Evolutionary conservation across 2,888 invertebrate species (phyloP).

Genomic region (Caenorhabditis panamensis): DNA sequence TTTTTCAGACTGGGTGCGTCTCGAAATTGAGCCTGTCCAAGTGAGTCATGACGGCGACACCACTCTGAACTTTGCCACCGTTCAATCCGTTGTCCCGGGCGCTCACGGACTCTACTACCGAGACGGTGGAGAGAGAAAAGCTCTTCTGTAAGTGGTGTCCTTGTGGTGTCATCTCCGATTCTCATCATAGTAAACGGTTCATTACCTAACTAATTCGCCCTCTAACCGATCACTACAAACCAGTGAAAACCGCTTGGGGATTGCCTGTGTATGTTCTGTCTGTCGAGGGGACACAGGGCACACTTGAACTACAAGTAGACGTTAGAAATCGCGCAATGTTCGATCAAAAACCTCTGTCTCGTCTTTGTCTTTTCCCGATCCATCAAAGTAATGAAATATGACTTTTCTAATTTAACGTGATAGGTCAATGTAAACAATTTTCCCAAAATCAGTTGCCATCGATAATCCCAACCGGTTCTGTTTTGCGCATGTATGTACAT

Average conservation of each 20-base stretch:
- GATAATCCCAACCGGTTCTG: slow-evolving; percentile 50
- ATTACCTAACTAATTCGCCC: slow-evolving; percentile 30
- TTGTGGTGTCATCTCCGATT: slow-evolving; percentile 38
- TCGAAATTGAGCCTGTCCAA: slow-evolving; percentile 74
- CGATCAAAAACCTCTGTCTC: slow-evolving; percentile 30
- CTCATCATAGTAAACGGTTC: slow-evolving; percentile 31
- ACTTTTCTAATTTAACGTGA: slow-evolving; percentile 53
- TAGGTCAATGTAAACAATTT: slow-evolving; percentile 63
- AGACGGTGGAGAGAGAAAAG: slow-evolving; percentile 71
- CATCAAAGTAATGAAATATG: slow-evolving; percentile 37
- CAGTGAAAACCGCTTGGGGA: not conserved
- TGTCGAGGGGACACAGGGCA: not conserved
- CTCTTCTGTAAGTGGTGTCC: slow-evolving; percentile 66
- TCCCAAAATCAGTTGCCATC: slow-evolving; percentile 52
- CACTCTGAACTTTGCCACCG: slow-evolving; percentile 70
- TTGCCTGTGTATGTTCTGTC: not conserved
- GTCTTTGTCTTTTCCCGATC: slow-evolving; percentile 14
- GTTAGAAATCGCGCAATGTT: slow-evolving; percentile 25
- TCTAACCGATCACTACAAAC: slow-evolving; percentile 8
- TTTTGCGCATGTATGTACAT: slow-evolving; percentile 16
- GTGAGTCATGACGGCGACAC: slow-evolving; percentile 68
- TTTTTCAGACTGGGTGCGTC: slow-evolving; percentile 71
- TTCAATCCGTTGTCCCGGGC: slow-evolving; percentile 74
- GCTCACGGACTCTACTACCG: slow-evolving; percentile 76
- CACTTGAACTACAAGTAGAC: not conserved